These are phyloP conservation scores for Jaculus jaculus DNA, from an alignment of 2,113 vertebrate genomes.

Conservation along the genomic window DNA sequence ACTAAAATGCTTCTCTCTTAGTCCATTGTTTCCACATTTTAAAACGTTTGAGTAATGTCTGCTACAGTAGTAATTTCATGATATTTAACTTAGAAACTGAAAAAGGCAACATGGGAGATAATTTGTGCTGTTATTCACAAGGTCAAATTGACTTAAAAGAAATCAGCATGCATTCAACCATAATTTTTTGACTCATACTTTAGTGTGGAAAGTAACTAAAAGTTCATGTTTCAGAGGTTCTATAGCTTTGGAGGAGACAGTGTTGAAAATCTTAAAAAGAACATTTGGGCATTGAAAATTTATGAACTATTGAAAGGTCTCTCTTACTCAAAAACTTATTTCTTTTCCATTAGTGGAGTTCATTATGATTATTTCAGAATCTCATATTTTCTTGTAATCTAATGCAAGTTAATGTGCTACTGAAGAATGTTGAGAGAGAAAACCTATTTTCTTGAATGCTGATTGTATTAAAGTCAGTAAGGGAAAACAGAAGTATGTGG, in stretches of 20 bases:
- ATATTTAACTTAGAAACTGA: constrained; percentile 28
- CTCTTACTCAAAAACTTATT: neutral
- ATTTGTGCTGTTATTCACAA: constrained; percentile 12
- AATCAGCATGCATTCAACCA: neutral
- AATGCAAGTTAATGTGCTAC: constrained; percentile 39
- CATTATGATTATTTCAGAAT: constrained; percentile 19
- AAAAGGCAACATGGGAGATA: neutral
- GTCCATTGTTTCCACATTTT: neutral
- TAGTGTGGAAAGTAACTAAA: neutral
- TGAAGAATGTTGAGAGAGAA: constrained; percentile 32
- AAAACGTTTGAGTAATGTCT: neutral
- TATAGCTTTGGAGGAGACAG: neutral
- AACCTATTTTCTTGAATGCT: constrained; percentile 56
- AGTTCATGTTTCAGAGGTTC: neutral
- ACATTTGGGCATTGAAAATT: neutral
- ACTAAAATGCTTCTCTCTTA: neutral
- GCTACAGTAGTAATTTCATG: neutral
- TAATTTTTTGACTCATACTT: constrained; percentile 35
- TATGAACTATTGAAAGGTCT: constrained; percentile 27
- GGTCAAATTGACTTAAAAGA: constrained; percentile 23
- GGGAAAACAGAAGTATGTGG: constrained; percentile 56
- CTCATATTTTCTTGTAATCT: constrained; percentile 30
- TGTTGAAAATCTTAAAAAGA: neutral
- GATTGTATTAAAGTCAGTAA: constrained; percentile 55
- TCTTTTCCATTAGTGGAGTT: neutral